Conservation (phyloP, 2,888 invertebrate genomes). For the Erebia ligea region DNA sequence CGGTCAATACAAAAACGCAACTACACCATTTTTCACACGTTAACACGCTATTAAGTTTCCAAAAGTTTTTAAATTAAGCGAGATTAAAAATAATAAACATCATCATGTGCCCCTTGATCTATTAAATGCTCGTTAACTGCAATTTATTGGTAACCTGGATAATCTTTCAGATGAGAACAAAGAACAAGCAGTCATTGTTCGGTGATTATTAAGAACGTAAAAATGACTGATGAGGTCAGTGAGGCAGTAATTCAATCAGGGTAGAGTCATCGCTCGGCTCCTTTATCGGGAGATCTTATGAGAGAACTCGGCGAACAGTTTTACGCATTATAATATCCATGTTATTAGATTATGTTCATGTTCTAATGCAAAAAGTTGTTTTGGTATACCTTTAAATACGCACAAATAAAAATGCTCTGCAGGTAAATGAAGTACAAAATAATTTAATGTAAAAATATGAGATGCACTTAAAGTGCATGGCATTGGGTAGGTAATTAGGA, state of each 20-base stretch:
- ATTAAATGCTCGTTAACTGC: slow-evolving; percentile 8
- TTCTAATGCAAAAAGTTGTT: not conserved
- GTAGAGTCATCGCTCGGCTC: slow-evolving; percentile 49
- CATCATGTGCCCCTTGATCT: not conserved
- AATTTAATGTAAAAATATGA: not conserved
- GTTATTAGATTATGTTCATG: slow-evolving; percentile 11
- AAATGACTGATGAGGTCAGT: slow-evolving; percentile 64
- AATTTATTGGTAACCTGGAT: slow-evolving; percentile 19
- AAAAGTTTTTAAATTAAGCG: too few species aligned
- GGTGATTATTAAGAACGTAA: slow-evolving; percentile 50
- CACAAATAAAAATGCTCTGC: not conserved
- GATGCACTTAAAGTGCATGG: not conserved
- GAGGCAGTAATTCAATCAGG: slow-evolving; percentile 62
- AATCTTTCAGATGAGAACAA: slow-evolving; percentile 42
- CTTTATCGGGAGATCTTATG: slow-evolving; percentile 31
- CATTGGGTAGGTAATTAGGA: too few species aligned
- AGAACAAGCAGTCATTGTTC: slow-evolving; percentile 47
- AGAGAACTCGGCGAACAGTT: slow-evolving; percentile 17
- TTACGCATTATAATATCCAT: slow-evolving; percentile 12
- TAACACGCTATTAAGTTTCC: too few species aligned
- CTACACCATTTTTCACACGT: too few species aligned
- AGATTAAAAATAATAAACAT: slow-evolving; percentile 3
- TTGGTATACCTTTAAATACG: not conserved
- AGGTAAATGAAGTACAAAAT: too few species aligned
- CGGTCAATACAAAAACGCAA: too few species aligned